Percentiles rank a stretch among this genome's conserved stretches.
phyloP scores from a whole-genome alignment of 2,113 vertebrate species.

The Prionailurus viverrinus region DNA sequence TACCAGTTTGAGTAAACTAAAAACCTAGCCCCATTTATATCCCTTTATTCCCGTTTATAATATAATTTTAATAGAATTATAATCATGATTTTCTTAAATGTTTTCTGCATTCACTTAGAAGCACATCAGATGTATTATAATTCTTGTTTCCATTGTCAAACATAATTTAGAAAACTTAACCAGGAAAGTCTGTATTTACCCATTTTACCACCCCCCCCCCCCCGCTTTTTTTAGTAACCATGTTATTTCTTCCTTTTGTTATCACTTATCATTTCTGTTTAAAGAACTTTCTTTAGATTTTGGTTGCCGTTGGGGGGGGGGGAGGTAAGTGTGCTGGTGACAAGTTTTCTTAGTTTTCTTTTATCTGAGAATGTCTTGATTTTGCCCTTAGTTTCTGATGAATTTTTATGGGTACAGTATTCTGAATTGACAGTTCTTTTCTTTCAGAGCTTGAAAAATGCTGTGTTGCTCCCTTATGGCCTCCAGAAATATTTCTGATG shows the following conservation, averaged over 20 bases:
- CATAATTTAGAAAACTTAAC: neutral
- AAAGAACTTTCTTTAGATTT: neutral
- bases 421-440: neutral
- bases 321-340: neutral
- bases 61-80: neutral
- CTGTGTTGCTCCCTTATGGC: neutral
- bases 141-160: conserved; percentile 1
- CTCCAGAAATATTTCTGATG: conserved; percentile 1
- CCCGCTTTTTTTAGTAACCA: neutral
- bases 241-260: neutral
- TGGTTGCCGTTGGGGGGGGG: no score
- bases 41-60: neutral
- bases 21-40: neutral
- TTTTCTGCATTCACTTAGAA: neutral
- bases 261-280: neutral
- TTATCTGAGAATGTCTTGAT: neutral
- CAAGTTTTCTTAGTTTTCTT: neutral
- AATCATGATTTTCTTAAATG: neutral
- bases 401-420: neutral
- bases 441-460: conserved; percentile 15
- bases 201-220: no score
- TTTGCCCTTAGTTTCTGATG: neutral
- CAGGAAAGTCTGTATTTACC: neutral
- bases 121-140: neutral
- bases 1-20: neutral